Conservation (phyloP, 2,888 invertebrate species). For the Cyclophora albipunctata region DNA sequence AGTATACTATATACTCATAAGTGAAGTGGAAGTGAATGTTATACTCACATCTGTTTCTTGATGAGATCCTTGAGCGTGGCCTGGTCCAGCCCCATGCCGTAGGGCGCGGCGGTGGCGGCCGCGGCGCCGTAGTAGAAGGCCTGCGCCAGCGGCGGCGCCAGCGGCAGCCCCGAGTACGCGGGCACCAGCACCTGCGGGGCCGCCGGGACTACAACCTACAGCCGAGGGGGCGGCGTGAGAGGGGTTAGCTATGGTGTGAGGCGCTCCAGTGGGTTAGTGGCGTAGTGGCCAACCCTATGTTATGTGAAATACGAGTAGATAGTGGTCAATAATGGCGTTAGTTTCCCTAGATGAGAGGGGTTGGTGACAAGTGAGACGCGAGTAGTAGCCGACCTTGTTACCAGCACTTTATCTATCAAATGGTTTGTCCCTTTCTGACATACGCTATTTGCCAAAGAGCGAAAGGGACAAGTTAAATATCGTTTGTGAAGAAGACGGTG, state of each 20-base stretch:
- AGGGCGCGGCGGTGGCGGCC: slow-evolving; percentile 51
- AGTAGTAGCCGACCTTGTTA: no score
- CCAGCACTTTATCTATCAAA: no score
- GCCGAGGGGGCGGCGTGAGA: slow-evolving; percentile 29
- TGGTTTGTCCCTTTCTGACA: no score
- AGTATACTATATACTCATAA: no score
- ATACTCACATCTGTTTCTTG: slow-evolving; percentile 91
- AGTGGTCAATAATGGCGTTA: neutral
- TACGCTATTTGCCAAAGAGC: no score
- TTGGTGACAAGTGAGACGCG: no score
- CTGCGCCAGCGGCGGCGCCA: slow-evolving; percentile 49
- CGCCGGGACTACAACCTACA: slow-evolving; percentile 43
- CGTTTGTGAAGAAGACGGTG: no score
- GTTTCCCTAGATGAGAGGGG: no score
- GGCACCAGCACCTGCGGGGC: slow-evolving; percentile 58
- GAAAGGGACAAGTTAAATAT: no score
- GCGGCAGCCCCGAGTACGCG: slow-evolving; percentile 38
- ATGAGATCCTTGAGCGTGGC: slow-evolving; percentile 86
- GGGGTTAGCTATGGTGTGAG: slow-evolving; percentile 8
- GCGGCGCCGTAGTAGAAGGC: slow-evolving; percentile 79
- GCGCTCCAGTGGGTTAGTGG: no score
- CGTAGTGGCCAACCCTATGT: no score
- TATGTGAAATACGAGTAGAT: no score
- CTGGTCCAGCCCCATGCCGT: slow-evolving; percentile 75
- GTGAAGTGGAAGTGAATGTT: neutral